Evolutionary conservation across 2,888 invertebrate genomes (phyloP), one percentile per base, ranked within the genome.

Genomic region (Pachydiplax longipennis): DNA sequence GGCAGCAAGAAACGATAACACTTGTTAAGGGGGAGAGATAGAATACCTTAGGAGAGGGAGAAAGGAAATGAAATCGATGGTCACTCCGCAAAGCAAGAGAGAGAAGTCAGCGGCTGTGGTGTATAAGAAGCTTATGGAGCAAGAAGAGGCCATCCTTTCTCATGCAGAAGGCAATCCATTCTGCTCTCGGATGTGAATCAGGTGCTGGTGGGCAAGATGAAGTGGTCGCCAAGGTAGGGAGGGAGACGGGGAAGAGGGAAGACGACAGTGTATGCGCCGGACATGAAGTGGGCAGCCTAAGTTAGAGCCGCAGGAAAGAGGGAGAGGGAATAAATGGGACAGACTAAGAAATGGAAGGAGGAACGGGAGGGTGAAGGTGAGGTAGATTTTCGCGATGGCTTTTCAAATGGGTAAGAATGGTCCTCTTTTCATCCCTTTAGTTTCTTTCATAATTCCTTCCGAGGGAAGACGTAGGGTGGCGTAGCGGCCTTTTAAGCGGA

Each of bases 271-370:
- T 61, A 37, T 87, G 87, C 65, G 87, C 61, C 37, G 87, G 87
- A 87, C 87, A 61, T 87, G 87, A 87, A 87, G 87, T 87, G 87
- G 87, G 87, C 87, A 87, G 87, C 61, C 87, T 87, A 61, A 87
- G 87, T 87, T 87, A 87, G 87, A 37, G 61, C 87, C 61, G 22
- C 22, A 37, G 87, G 61, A 61, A 87, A 61, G 83, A 53, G 18
- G 83, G 53, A 35, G 83, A 25, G 25, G 73, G 73, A 73, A 25
- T 25, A 73, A 73, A 73, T 73, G 73, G 73, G 31, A 31, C 53
- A 18, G 15, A 18, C 15, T 18, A 18, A 53, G 53, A 5, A 31
- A 73, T 73, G 31, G 73, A 25, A 8, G 31, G 25, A 73, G 25
- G 73, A 25, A 31, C 25, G n/a, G n/a, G 61, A 61, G 8, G n/a